Evolutionary conservation across 2,888 invertebrate species (phyloP), one percentile per base, ranked within the genome.

Genomic region (Nomada ruficornis): DNA sequence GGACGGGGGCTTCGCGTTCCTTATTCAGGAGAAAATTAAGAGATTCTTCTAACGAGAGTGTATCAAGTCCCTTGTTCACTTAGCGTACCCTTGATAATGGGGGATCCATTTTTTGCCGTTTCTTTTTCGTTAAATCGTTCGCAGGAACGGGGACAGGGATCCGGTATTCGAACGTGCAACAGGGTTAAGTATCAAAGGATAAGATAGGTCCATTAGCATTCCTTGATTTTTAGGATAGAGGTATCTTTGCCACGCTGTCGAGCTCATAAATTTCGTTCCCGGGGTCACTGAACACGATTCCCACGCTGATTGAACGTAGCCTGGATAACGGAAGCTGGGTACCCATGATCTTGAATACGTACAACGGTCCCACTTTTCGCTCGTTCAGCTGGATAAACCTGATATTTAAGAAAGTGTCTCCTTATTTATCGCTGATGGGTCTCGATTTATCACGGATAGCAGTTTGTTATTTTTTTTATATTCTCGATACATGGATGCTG

Each of bases 291-390:
- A 64, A 36, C 86, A 63, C 44, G 77, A 65, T 87, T 87, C 87
- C 82, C 86, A 87, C 83, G 85, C 80, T 85, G 83, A 87, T 85
- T 79, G 87, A 83, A 63, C 77, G 63, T 76, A 77, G 70, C 54
- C 26, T 76, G 67, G 52, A 73, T 80, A 85, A 84, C 86, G 86
- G 86, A 77, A 67, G 54, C 64, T 78, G 80, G 76, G 82, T 80
- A 81, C 73, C 73, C 55, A 76, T 83, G 83, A 87, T 87, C 79
- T 77, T 64, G 81, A 73, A 71, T 83, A 87, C 80, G 82, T 82
- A 73, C 87, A 83, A 36, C 74, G 87, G 75, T 76, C 81, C 36
- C 77, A 85, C 85, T 85, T 87, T 85, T 81, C 79, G 74, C 60
- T 85, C 87, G 87, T 79, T 81, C 77, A 15, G 83, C 85, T 82